Base-by-base conservation (phyloP, 1,140 invertebrate species). In the Kradibia gibbosae region DNA sequence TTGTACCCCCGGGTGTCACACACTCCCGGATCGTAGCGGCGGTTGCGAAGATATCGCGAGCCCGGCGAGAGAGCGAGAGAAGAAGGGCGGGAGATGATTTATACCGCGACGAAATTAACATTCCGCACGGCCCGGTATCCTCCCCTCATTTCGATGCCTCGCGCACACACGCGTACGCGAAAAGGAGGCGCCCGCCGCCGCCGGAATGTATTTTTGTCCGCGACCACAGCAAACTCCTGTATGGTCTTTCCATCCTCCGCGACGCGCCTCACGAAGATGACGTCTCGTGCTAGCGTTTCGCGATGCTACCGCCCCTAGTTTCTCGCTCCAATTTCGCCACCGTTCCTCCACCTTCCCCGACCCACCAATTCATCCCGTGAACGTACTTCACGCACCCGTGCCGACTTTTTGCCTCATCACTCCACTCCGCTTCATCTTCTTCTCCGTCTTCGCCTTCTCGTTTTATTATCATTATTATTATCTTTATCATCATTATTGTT, bases 61-160 rank as follows among this genome's bases (percentile, higher is more conserved):
- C 10, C 36, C 36, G 17, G 34, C 15, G 34, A 17, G 8, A 39
- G 42, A 17, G 39, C 11, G 45, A 20, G 62, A 48, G 1, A 48
- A 70, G 48, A 70, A 48, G 70, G 60, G 42, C 31, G 60, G 31
- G 78, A 85, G 83, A 86, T 87, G 85, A 86, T 87, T 86, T 87
- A 86, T 85, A 80, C 84, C 80, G 82, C 84, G 84, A 87, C 84
- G 84, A 87, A 86, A 87, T 87, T 86, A 87, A 87, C 85, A 87
- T 87, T 87, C 86, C 86, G 81, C 76, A 77, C 83, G 83, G 82
- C 74, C 83, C 85, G 84, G 84, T 85, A 86, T 87, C 86, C 85
- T 85, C 85, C 84, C 86, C 84, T 87, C 84, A 86, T 85, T 86
- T 85, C 86, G 84, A 87, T 85, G 84, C 53, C 81, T 82, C 45